These are phyloP conservation scores for Pteromalus puparum DNA, from an alignment of 1,140 invertebrate species.

Conservation along the genomic window DNA sequence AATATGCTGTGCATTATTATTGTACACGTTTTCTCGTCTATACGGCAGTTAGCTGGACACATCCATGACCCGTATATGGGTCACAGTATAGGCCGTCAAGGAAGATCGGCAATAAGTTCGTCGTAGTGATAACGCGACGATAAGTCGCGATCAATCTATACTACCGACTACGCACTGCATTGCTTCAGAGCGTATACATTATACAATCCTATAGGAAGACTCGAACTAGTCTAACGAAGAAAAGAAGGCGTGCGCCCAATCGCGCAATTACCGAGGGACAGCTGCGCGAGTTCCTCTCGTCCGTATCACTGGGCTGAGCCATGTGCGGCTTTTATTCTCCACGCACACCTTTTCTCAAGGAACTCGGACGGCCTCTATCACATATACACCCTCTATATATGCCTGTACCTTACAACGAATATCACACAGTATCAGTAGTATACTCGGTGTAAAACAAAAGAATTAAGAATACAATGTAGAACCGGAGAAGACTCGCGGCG, in stretches of 20 bases:
- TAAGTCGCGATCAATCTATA: too few species aligned
- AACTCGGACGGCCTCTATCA: not conserved
- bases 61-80: too few species aligned
- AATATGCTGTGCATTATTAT: too few species aligned
- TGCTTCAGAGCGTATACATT: too few species aligned
- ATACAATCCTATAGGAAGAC: not conserved
- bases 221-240: not conserved
- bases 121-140: too few species aligned
- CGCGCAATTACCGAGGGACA: constrained; percentile 62
- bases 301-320: constrained; percentile 20
- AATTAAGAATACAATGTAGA: too few species aligned
- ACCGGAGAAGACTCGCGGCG: not conserved
- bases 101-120: too few species aligned
- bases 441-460: not conserved
- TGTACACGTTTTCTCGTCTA: too few species aligned
- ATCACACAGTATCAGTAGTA: not conserved
- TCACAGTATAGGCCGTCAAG: too few species aligned
- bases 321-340: constrained; percentile 1
- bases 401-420: not conserved
- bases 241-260: not conserved
- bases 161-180: too few species aligned
- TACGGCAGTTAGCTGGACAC: too few species aligned
- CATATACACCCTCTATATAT: too few species aligned
- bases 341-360: not conserved
- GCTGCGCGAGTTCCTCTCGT: constrained; percentile 60